Evolutionary conservation across 1,140 invertebrate species (phyloP).

Genomic region (Tigriopus japonicus): DNA sequence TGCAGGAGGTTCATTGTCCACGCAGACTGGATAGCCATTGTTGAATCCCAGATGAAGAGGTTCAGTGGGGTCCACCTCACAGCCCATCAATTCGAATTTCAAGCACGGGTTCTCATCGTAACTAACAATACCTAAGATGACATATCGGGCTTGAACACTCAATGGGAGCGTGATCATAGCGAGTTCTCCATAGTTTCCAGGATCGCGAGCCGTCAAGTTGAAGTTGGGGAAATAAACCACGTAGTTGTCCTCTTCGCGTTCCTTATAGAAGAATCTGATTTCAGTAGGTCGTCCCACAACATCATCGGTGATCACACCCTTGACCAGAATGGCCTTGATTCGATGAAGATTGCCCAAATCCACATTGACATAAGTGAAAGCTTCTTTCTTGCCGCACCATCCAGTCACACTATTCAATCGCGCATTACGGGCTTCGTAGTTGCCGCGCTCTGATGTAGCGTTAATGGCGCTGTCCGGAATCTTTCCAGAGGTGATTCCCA

Average conservation of each 20-base stretch:
- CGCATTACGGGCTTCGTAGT: constrained; percentile 74
- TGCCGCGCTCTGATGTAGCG: constrained; percentile 72
- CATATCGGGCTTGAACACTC: constrained; percentile 75
- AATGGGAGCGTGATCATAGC: constrained; percentile 87
- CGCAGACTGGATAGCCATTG: constrained; percentile 78
- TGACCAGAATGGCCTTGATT: constrained; percentile 64
- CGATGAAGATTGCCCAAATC: constrained; percentile 74
- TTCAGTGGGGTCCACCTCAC: constrained; percentile 47
- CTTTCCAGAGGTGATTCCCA: constrained; percentile 70
- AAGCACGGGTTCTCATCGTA: constrained; percentile 91
- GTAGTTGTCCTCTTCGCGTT: constrained; percentile 75
- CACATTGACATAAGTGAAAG: constrained; percentile 85
- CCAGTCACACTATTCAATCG: constrained; percentile 81
- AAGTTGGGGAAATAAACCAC: constrained; percentile 92
- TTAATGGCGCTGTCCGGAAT: constrained; percentile 92
- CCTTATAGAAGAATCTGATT: constrained; percentile 91
- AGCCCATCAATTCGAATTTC: constrained; percentile 89
- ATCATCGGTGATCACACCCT: constrained; percentile 82
- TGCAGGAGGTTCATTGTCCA: constrained; percentile 85
- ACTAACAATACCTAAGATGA: constrained; percentile 77
- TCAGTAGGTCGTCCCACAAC: constrained; percentile 83
- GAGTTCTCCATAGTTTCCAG: constrained; percentile 80
- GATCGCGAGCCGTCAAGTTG: constrained; percentile 74
- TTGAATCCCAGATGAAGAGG: constrained; percentile 54
- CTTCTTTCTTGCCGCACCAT: constrained; percentile 74